These are phyloP conservation scores for Mico argentatus DNA, from an alignment of 2,797 vertebrate species.

Conservation along the genomic window DNA sequence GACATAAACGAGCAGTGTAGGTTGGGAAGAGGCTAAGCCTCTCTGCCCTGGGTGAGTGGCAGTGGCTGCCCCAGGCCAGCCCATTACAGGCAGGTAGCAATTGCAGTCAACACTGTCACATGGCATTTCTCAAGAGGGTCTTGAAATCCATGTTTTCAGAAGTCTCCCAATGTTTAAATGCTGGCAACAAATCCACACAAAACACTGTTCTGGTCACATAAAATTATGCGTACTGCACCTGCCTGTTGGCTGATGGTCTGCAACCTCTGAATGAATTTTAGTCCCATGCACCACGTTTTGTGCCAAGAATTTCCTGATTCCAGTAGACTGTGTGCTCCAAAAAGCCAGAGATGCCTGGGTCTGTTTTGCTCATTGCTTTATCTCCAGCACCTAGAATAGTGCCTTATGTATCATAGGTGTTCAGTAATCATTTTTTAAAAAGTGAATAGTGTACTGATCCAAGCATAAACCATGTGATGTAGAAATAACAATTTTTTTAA, in stretches of 20 bases:
- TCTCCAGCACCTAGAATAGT: slow-evolving; percentile 7
- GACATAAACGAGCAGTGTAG: neutral
- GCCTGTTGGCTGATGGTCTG: neutral
- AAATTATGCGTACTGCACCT: neutral
- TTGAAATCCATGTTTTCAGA: neutral
- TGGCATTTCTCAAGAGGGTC: neutral
- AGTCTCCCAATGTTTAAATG: neutral
- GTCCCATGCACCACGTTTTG: neutral
- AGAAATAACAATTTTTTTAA: neutral
- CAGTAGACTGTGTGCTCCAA: neutral
- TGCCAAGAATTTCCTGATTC: slow-evolving; percentile 8
- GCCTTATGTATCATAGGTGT: neutral
- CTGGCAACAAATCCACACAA: neutral
- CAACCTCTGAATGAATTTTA: neutral
- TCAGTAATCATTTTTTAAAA: neutral
- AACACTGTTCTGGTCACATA: neutral
- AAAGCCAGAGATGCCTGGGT: neutral
- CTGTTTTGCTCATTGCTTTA: neutral
- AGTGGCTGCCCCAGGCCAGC: neutral
- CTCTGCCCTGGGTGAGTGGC: neutral
- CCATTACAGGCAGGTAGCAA: neutral
- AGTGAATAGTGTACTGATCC: neutral
- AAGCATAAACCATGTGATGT: neutral
- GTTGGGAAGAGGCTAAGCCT: neutral
- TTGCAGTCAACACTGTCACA: neutral